Base-by-base conservation (phyloP, 2,888 invertebrate genomes). In the Notocelia uddmanniana region DNA sequence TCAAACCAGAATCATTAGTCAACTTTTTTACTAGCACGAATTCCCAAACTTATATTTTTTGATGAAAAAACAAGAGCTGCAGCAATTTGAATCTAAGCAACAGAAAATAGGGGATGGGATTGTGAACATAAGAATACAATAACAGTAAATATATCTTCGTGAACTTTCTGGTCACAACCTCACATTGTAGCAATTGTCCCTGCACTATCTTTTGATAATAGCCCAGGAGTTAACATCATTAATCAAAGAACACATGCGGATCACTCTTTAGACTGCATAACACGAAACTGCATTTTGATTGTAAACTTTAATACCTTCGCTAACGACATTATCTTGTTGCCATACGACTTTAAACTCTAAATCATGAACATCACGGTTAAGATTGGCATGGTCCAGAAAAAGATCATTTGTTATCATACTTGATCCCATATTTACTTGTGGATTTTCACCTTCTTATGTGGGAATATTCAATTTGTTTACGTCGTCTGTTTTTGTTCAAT, bases 1-100 rank as follows among this genome's bases (percentile, higher is more conserved):
- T 86, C 81, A 89, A 90, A 92, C 92, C 89, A 91, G 89, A 91
- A 90, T 92, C 93, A 93, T 93, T 93, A 93, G 92, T 93, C 92
- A 93, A 90, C 80, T 89, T 93, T 90, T 92, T 93, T 91, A 89
- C 79, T 79, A 74, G 71, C 75, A 74, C 69, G 68, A 69, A 62
- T 48, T 68, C 67, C 55, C 62, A 64, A 62, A 23, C 45, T 64
- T 57, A 45, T 31, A 23, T 57, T 72, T 66, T 21, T 34, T 3
- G 23, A 19, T 62, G 41, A 62, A 34, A 37, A 18, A 50, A 19
- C 3, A 23, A 34, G 15, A 41, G 10, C 48, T 11, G 58, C 37
- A 55, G 19, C 0, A 85, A 76, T 81, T 58, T 78, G 70, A 76
- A 77, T 82, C 81, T 81, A 88, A 85, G 26, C 3, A 0, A 70